Evolutionary conservation across 2,797 vertebrate genomes (phyloP).

Genomic region (Scolopax bukidnonensis): DNA sequence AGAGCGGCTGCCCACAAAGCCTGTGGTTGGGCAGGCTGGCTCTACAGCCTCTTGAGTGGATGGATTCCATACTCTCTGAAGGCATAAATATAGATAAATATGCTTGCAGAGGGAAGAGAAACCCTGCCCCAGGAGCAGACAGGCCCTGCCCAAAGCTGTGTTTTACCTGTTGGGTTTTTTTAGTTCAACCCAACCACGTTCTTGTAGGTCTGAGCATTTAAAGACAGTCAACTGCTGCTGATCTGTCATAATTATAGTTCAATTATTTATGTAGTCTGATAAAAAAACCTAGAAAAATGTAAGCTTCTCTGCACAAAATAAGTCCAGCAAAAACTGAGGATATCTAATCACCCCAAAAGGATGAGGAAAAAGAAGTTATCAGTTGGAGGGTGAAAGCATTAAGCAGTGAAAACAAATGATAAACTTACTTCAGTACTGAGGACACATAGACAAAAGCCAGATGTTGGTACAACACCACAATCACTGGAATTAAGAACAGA

Average conservation of each 20-base stretch:
- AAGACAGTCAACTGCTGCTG: background rate
- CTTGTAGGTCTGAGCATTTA: background rate
- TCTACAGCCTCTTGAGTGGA: background rate
- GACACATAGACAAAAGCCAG: constrained; percentile 43
- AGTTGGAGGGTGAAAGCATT: background rate
- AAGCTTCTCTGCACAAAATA: background rate
- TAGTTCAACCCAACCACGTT: background rate
- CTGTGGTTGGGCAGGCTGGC: background rate
- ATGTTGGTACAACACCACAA: background rate
- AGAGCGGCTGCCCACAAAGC: background rate
- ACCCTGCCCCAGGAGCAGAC: background rate
- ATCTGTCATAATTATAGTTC: background rate
- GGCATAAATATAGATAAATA: too few species aligned
- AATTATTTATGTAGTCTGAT: background rate
- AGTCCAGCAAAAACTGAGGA: background rate
- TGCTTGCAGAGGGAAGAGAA: background rate
- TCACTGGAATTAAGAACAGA: background rate
- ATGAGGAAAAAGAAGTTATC: background rate
- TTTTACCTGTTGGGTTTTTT: background rate
- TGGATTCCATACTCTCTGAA: background rate
- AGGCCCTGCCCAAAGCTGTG: background rate
- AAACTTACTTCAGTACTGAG: background rate
- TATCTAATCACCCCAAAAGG: background rate
- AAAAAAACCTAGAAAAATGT: background rate
- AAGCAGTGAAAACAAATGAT: constrained; percentile 6